Base-by-base conservation (phyloP, 2,113 vertebrate species). In the Tichodroma muraria region DNA sequence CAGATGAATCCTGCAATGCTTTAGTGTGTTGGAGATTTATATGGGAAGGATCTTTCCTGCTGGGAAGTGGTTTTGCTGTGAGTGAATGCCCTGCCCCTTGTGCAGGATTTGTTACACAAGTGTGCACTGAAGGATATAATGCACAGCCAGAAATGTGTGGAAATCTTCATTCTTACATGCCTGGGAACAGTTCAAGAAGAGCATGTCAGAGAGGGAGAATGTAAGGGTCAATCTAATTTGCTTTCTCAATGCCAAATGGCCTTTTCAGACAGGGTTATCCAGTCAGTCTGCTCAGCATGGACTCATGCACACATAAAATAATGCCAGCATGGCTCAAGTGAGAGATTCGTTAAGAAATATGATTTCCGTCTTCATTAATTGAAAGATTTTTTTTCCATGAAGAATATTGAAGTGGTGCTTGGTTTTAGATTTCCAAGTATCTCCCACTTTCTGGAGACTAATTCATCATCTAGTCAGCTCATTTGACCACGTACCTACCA, bases 221-320 rank as follows among this genome's bases (percentile, higher is more conserved):
- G 35, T 33, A 35, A 49, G 10, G 40, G 54, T 66, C 69, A 17
- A 23, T 66, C 45, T 88, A 30, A 63, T 73, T 89, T 38, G 22
- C 30, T 82, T 82, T 94, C 82, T 93, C 18, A 22, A 1, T 66
- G 38, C 38, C 24, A 66, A 90, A 57, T 69, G 52, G 15, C 10
- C 57, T 56, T 85, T 85, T 72, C 69, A 60, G 73, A 15, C 0
- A 2, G 33, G 8, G 42, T n/a, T 35, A 14, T 61, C 44, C 59
- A 38, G 52, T 68, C 56, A 33, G 27, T 63, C 47, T 5, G 3
- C 53, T 84, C 3, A 6, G 49, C 59, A 13, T 3, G 2, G 47
- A 14, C 19, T 9, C 1, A 3, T 4, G 18, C 33, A n/a, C 17
- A 5, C 0, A 1, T 49, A 50, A 63, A 79, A 69, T 45, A 72